Evolutionary conservation across 2,888 invertebrate genomes (phyloP).

Genomic region (Odontothrips loti): DNA sequence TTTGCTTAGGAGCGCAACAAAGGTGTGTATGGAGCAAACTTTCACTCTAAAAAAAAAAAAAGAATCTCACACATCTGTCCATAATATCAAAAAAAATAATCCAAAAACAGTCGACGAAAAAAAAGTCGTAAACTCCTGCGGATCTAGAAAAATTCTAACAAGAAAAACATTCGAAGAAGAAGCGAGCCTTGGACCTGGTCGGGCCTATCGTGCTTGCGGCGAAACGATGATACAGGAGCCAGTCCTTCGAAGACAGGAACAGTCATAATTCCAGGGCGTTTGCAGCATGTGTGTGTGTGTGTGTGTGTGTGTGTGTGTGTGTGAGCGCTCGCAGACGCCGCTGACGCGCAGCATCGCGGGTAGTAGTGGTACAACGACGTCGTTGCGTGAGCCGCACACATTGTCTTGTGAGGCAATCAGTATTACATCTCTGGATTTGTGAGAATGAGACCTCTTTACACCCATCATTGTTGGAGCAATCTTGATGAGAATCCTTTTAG

Average conservation of each 20-base stretch:
- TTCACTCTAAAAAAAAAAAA: too few relatives aligned
- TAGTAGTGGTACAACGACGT: background rate
- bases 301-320: background rate
- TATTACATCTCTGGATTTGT: conserved; percentile 25
- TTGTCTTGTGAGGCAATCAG: conserved; percentile 16
- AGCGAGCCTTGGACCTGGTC: too few relatives aligned
- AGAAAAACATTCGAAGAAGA: background rate
- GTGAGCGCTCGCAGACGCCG: background rate
- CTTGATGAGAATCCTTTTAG: conserved; percentile 20
- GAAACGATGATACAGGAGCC: too few relatives aligned
- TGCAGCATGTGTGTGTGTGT: background rate
- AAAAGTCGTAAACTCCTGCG: too few relatives aligned
- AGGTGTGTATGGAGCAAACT: too few relatives aligned
- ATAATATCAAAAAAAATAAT: too few relatives aligned
- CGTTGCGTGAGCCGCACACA: conserved; percentile 19
- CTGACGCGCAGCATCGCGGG: background rate
- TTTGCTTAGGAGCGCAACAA: too few relatives aligned
- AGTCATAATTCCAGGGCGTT: too few relatives aligned
- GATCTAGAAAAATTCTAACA: background rate
- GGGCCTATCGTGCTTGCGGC: too few relatives aligned
- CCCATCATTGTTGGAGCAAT: conserved; percentile 24
- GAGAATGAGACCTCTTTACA: conserved; percentile 25
- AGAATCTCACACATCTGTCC: too few relatives aligned
- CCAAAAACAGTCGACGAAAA: too few relatives aligned
- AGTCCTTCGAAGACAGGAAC: too few relatives aligned